Base-by-base conservation (phyloP, 2,113 vertebrate genomes). In the Oryzias celebensis region DNA sequence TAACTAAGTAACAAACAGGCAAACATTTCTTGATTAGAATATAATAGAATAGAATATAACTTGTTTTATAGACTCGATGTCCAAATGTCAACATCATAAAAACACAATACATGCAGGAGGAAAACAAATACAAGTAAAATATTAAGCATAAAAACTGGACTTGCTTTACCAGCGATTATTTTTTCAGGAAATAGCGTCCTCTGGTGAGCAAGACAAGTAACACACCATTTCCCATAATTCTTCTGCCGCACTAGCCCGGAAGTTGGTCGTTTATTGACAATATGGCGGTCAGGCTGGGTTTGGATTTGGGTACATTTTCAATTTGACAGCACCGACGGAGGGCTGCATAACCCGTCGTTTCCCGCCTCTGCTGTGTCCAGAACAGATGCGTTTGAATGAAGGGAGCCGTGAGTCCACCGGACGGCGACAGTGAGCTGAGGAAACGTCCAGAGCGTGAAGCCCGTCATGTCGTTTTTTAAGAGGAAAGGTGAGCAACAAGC, bases 381-480 rank as follows among this genome's bases (percentile, higher is more conserved):
- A 41, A 52, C 75, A 46, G 78, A 74, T 79, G 66, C 67, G 62
- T 84, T 88, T 92, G 91, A 91, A 93, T 92, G 90, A 95, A 85
- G 94, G 92, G 77, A 86, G 36, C 53, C 68, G 82, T 52, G 71
- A 53, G 60, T 84, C 78, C 82, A 72, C 90, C 87, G 80, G 84
- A 90, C 82, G 92, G 79, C 82, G 84, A 87, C 82, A 86, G 65
- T 83, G 85, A 92, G 90, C 86, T 80, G 90, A 90, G 81, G 76
- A 78, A 79, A 77, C 69, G 64, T 80, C 67, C 78, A 62, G 82
- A 88, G 85, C 63, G 69, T 73, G 52, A 78, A 71, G 65, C 75
- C 73, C 89, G 86, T 88, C 91, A 95, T 95, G 94, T 94, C 94
- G 87, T 94, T 95, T 90, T 95, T 94, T 86, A 93, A 91, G 89